Evolutionary conservation across 1,140 invertebrate genomes (phyloP).

Genomic region (Rhagoletis zephyria): DNA sequence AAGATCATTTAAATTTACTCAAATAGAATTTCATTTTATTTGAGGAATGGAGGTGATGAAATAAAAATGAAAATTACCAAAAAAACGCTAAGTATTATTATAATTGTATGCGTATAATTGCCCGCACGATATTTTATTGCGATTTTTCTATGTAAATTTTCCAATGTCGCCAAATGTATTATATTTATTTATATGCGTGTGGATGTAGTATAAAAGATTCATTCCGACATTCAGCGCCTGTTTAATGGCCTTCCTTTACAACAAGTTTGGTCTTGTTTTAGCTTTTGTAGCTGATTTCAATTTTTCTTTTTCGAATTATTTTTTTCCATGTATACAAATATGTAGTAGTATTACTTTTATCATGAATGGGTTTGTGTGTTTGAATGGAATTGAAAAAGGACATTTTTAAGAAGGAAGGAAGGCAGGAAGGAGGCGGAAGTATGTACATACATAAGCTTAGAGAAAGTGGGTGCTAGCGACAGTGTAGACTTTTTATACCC

Average conservation of each 20-base stretch:
- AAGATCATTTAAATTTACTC: no score
- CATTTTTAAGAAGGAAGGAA: neutral
- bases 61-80: slow-evolving; percentile 13
- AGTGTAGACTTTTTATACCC: no score
- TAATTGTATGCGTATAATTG: slow-evolving; percentile 72
- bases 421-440: neutral
- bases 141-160: neutral
- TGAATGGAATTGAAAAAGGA: slow-evolving; percentile 14
- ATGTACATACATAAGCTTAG: neutral
- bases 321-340: neutral
- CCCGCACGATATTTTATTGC: slow-evolving; percentile 61
- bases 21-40: no score
- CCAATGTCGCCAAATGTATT: neutral
- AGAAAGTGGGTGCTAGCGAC: neutral
- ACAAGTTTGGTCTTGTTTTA: neutral
- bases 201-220: slow-evolving; percentile 17
- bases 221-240: slow-evolving; percentile 3
- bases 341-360: neutral
- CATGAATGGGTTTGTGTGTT: no score
- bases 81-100: slow-evolving; percentile 60
- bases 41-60: neutral
- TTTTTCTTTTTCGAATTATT: neutral
- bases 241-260: slow-evolving; percentile 25
- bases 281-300: neutral
- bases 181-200: neutral